Percentiles rank a stretch among this genome's conserved stretches.
Conservation (phyloP, 2,888 invertebrate species). For the Linhomoeus sp. region DNA sequence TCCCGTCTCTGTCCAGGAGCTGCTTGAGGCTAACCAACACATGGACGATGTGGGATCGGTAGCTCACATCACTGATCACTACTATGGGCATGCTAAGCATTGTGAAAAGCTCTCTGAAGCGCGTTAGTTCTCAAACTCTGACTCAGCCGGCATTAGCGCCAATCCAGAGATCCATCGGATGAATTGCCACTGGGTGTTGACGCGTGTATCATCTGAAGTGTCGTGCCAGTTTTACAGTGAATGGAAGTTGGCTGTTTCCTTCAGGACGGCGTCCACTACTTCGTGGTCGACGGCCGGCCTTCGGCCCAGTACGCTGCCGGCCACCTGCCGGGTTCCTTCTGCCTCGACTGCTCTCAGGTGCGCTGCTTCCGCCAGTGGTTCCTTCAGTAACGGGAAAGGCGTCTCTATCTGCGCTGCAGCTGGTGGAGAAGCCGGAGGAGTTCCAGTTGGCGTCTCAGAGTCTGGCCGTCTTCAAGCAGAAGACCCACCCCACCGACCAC, state of each 20-base stretch:
- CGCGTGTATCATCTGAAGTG: no score
- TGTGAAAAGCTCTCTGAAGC: not conserved
- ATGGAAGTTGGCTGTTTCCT: no score
- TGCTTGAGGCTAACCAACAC: conserved; percentile 44
- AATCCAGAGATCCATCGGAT: no score
- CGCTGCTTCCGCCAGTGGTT: conserved; percentile 6
- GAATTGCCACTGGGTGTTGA: no score
- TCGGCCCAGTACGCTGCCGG: conserved; percentile 90
- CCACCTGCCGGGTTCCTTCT: conserved; percentile 88
- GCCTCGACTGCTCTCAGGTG: conserved; percentile 78
- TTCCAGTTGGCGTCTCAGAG: conserved; percentile 86
- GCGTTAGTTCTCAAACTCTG: not conserved
- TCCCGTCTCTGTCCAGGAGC: conserved; percentile 79
- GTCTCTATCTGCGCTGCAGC: conserved; percentile 33
- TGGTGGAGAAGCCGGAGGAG: conserved; percentile 85
- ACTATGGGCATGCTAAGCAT: not conserved
- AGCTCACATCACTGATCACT: not conserved
- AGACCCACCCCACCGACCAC: conserved; percentile 50
- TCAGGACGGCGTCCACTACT: conserved; percentile 48
- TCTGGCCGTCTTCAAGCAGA: conserved; percentile 53
- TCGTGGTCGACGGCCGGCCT: conserved; percentile 87
- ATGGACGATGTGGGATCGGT: not conserved
- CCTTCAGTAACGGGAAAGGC: not conserved
- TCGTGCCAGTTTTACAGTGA: no score
- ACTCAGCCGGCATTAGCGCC: no score